A percentile compares a stretch with the other conserved stretches of the same genome.
Conservation (phyloP, 2,888 invertebrate species). For the Acronicta psi region DNA sequence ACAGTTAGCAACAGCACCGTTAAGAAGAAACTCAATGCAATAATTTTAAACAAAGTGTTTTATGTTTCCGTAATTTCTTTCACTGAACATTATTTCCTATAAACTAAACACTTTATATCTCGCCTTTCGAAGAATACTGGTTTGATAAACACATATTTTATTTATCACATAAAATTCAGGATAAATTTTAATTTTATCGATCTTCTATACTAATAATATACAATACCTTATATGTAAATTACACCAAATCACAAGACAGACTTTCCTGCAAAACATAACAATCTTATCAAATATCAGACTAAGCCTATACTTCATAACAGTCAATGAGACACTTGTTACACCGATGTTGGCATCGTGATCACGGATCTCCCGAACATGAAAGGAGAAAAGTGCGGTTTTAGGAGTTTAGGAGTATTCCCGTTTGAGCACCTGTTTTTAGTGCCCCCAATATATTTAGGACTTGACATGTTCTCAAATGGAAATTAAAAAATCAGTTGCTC, state of each 20-base stretch:
- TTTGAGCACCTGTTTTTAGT: too few species aligned
- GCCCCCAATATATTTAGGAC: too few species aligned
- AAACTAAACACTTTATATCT: constrained; percentile 14
- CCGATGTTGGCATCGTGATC: too few species aligned
- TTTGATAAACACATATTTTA: background rate
- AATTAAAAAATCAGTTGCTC: too few species aligned
- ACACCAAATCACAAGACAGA: constrained; percentile 19
- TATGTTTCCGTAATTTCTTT: background rate
- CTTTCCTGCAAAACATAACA: constrained; percentile 9
- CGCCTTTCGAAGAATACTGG: background rate
- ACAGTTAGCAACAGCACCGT: constrained; percentile 31
- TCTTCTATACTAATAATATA: background rate
- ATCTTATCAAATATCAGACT: too few species aligned
- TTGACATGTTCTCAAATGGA: too few species aligned
- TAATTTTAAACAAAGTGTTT: constrained; percentile 9
- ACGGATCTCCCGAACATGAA: too few species aligned
- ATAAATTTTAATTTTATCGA: background rate
- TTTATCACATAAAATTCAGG: background rate
- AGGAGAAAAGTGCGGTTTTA: too few species aligned
- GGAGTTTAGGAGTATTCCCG: too few species aligned
- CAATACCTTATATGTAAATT: background rate
- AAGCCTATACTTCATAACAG: too few species aligned
- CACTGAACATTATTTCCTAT: constrained; percentile 15
- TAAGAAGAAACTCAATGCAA: constrained; percentile 16
- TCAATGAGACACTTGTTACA: too few species aligned